phyloP scores from a whole-genome alignment of 2,797 vertebrate genomes.

The Hyperoplus lanceolatus region DNA sequence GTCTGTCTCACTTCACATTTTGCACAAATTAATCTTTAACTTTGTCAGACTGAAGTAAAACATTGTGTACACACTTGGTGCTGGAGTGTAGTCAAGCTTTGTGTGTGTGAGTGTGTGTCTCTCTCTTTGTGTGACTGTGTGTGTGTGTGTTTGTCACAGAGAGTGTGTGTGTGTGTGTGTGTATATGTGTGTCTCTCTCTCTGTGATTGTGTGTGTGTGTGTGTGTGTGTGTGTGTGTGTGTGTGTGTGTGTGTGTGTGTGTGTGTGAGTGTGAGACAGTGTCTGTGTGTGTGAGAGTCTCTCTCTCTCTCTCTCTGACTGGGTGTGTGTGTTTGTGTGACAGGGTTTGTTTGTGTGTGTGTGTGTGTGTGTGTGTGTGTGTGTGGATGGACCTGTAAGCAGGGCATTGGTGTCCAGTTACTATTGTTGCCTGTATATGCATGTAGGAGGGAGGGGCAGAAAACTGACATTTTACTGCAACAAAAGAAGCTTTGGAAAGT shows the following conservation, averaged over 20 bases:
- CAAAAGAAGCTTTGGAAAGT: constrained; percentile 74
- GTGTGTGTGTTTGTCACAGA: too few relatives aligned
- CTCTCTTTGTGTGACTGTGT: neutral
- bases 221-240: too few relatives aligned
- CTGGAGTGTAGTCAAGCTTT: constrained; percentile 18
- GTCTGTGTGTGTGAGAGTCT: too few relatives aligned
- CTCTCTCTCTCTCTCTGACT: too few relatives aligned
- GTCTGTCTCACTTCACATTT: neutral
- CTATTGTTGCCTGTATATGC: constrained; percentile 77
- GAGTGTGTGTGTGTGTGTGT: too few relatives aligned
- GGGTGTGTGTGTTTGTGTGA: too few relatives aligned
- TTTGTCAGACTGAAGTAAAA: neutral
- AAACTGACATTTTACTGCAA: constrained; percentile 69
- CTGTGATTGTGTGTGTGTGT: too few relatives aligned
- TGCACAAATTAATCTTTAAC: neutral
- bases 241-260: constrained; percentile 1
- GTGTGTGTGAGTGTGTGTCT: neutral
- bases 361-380: neutral
- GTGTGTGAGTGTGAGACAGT: neutral
- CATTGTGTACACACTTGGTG: neutral
- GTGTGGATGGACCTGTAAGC: constrained; percentile 26
- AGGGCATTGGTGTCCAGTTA: constrained; percentile 65
- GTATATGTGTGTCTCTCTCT: too few relatives aligned
- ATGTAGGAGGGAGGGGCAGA: constrained; percentile 70
- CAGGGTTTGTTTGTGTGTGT: too few relatives aligned